Conservation (phyloP, 2,888 invertebrate genomes). For the Drosophila algonquin region DNA sequence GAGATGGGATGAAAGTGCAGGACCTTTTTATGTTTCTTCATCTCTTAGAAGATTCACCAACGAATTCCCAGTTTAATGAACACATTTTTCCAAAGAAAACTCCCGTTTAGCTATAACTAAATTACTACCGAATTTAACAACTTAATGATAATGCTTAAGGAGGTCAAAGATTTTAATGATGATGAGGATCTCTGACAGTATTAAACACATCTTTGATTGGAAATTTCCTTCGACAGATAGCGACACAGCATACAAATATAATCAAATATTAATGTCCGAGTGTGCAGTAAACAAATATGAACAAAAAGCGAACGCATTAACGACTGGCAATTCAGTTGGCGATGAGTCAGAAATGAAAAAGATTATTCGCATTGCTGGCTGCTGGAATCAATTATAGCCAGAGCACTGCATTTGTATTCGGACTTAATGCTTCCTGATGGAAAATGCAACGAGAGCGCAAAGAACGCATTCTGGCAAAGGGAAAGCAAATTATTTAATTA, state of each 20-base stretch:
- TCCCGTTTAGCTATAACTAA: slow-evolving; percentile 4
- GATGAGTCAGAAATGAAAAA: slow-evolving; percentile 3
- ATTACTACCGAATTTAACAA: slow-evolving; percentile 8
- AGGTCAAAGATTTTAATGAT: too few relatives aligned
- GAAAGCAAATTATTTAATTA: neutral
- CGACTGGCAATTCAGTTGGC: neutral
- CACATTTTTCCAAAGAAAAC: too few relatives aligned
- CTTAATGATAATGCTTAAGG: too few relatives aligned
- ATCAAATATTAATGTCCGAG: slow-evolving; percentile 7
- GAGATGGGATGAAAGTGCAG: neutral
- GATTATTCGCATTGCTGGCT: neutral
- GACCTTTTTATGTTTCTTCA: too few relatives aligned
- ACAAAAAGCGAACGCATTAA: neutral
- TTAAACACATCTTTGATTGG: slow-evolving; percentile 3
- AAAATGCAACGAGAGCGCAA: neutral
- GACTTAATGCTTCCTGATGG: neutral
- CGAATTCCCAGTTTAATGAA: too few relatives aligned
- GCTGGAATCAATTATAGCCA: neutral
- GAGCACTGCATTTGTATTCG: neutral
- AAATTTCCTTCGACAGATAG: neutral
- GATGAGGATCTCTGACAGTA: neutral
- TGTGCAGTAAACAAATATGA: neutral
- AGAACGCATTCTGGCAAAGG: too few relatives aligned
- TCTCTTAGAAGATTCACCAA: too few relatives aligned
- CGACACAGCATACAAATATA: neutral